These are phyloP conservation scores for Chrysolina americana DNA, from an alignment of 2,888 invertebrate genomes.

Conservation along the genomic window DNA sequence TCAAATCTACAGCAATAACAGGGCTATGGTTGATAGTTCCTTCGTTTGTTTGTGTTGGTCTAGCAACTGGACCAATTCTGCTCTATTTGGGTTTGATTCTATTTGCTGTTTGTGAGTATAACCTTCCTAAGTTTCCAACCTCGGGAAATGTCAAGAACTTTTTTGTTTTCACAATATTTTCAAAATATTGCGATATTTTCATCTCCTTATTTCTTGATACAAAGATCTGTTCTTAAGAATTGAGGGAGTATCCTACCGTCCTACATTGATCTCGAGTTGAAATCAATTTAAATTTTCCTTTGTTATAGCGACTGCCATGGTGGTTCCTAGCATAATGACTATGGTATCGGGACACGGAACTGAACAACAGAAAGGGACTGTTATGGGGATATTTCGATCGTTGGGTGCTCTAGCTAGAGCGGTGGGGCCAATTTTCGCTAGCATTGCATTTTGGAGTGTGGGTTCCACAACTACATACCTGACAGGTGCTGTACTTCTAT, in stretches of 20 bases:
- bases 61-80: constrained; percentile 75
- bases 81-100: constrained; percentile 88
- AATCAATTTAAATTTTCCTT: constrained; percentile 23
- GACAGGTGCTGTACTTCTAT: constrained; percentile 81
- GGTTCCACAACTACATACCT: constrained; percentile 89
- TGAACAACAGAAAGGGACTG: constrained; percentile 89
- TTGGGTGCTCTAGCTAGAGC: constrained; percentile 95
- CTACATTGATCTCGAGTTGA: constrained; percentile 1
- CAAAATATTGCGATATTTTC: too few species aligned
- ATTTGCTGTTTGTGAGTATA: constrained; percentile 89
- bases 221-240: too few species aligned
- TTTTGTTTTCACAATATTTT: too few species aligned
- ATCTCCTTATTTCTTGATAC: too few species aligned
- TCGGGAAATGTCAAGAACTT: too few species aligned
- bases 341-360: constrained; percentile 89
- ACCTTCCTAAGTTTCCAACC: too few species aligned
- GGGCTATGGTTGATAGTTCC: constrained; percentile 90
- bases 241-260: too few species aligned
- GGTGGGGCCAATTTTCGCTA: constrained; percentile 90
- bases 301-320: constrained; percentile 85
- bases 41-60: constrained; percentile 87
- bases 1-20: constrained; percentile 79
- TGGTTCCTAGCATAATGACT: constrained; percentile 96
- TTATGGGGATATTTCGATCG: constrained; percentile 94
- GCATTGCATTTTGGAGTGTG: constrained; percentile 92